These are phyloP conservation scores for Apodemia hepburni DNA, from an alignment of 2,888 invertebrate species.

Conservation along the genomic window DNA sequence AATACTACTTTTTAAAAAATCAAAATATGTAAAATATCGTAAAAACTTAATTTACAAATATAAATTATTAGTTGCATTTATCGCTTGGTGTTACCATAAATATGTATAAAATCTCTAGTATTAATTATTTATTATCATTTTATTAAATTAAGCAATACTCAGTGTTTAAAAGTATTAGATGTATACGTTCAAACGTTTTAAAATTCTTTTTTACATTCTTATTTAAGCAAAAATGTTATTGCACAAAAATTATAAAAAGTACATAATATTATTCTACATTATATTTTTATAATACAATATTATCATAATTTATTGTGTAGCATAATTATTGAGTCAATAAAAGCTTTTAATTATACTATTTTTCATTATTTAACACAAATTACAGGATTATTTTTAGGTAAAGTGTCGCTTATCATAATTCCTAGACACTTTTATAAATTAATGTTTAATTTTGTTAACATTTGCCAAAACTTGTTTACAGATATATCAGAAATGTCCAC, in stretches of 20 bases:
- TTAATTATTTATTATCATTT: neutral
- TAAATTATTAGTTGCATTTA: neutral
- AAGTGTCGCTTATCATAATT: too few species aligned
- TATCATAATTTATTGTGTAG: conserved; percentile 9
- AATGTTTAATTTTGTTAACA: too few species aligned
- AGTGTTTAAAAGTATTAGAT: neutral
- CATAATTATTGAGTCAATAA: conserved; percentile 1
- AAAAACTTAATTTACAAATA: too few species aligned
- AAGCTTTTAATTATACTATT: conserved; percentile 13
- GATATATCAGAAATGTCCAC: too few species aligned
- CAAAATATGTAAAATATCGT: too few species aligned
- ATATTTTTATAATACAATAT: neutral
- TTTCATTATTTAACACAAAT: too few species aligned
- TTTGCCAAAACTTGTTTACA: too few species aligned
- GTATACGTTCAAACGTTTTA: neutral
- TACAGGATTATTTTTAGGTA: too few species aligned
- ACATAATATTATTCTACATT: neutral
- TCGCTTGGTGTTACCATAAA: neutral
- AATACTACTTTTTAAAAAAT: too few species aligned
- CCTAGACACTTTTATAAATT: too few species aligned
- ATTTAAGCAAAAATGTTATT: neutral
- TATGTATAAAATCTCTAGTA: neutral
- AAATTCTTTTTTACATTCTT: conserved; percentile 1
- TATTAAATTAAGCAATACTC: conserved; percentile 5
- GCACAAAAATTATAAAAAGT: conserved; percentile 8